Conservation (phyloP, 2,113 vertebrate species). For the Paramormyrops kingsleyae region DNA sequence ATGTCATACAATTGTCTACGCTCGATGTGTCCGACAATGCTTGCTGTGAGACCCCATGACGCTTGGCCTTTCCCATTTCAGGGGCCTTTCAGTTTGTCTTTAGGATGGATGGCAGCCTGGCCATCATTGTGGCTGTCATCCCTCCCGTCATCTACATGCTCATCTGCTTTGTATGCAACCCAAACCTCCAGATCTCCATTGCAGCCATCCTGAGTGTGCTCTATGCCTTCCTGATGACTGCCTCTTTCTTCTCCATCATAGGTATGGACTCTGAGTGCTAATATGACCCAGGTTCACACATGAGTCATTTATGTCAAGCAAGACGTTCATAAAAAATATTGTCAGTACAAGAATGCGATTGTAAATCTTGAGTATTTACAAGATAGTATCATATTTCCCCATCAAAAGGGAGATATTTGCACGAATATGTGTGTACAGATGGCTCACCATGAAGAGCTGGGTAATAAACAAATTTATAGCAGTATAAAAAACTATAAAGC, state of each 20-base stretch:
- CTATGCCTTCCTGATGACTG: conserved; percentile 71
- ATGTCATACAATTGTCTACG: not conserved
- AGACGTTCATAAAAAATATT: not conserved
- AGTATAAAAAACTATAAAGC: not conserved
- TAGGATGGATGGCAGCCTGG: conserved; percentile 40
- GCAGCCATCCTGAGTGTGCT: conserved; percentile 63
- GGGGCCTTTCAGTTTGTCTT: conserved; percentile 68
- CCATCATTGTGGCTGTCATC: conserved; percentile 54
- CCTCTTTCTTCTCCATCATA: conserved; percentile 65
- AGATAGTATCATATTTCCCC: not conserved
- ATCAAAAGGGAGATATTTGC: not conserved
- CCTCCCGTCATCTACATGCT: conserved; percentile 62
- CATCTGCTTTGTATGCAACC: conserved; percentile 57
- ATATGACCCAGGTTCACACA: not conserved
- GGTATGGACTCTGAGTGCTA: conserved; percentile 43
- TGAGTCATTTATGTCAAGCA: not conserved
- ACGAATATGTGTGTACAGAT: not conserved
- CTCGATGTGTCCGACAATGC: not conserved
- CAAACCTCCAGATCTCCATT: conserved; percentile 60
- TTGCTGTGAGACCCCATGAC: not conserved
- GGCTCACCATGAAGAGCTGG: not conserved
- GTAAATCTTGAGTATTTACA: not conserved
- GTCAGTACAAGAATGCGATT: not conserved
- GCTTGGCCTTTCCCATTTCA: conserved; percentile 28
- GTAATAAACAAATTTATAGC: not conserved